Evolutionary conservation across 2,888 invertebrate genomes (phyloP), one percentile per base, ranked within the genome.

Genomic region (Octonoba sinensis): DNA sequence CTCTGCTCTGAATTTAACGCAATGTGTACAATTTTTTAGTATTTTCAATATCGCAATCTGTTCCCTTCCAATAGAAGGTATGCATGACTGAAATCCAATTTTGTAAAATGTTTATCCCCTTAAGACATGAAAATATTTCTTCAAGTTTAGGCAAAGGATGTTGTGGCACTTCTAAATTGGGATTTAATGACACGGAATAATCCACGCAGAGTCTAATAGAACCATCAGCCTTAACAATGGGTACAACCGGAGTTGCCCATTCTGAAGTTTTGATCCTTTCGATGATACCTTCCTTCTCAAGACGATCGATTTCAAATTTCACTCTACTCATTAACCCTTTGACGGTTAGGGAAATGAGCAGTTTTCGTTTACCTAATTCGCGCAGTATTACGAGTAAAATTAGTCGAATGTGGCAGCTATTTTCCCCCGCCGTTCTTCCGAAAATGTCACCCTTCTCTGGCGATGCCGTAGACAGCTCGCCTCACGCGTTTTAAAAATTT

Each of bases 201-300:
- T 71, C 59, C 20, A 49, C 69, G 56, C 69, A 69, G 3, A 69
- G 27, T 11, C 56, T 54, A 12, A 51, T 69, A 27, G 16, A 20
- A 3, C 67, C 67, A 2, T 67, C 54, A 27, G 54, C 13, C 36
- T 71, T 71, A 15, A 71, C 71, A 12, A 60, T 22, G 11, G 57
- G 71, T 18, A 71, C 59, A 15, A 71, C 20, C 8, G 71, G 71
- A 8, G 71, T 71, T n/a, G n/a, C n/a, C n/a, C n/a, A n/a, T n/a
- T n/a, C n/a, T n/a, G n/a, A n/a, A n/a, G n/a, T n/a, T n/a, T n/a
- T n/a, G n/a, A 18, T 57, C 59, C 18, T 22, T 67, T 67, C 56
- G 12, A 67, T 67, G 22, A 67, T 67, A 6, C 16, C 51, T 22
- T 67, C 27, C 16, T 24, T 67, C 24, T 67, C 67, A n/a, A 49